Conservation (phyloP, 2,797 vertebrate genomes). For the Lacerta viridis region DNA sequence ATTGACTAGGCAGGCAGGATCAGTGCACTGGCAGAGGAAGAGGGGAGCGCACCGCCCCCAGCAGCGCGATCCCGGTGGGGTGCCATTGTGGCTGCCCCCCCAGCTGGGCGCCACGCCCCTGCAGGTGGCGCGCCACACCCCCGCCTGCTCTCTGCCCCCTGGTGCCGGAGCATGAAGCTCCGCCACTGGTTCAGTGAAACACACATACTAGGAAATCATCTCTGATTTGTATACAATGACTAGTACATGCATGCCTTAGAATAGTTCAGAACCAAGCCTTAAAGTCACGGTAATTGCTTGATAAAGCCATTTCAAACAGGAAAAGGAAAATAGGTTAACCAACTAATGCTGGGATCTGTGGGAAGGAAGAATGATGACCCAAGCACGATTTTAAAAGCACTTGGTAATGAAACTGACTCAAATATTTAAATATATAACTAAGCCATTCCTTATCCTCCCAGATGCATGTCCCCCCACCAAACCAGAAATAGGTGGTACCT, state of each 20-base stretch:
- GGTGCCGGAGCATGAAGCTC: no score
- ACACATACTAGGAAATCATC: neutral
- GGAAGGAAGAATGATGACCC: slow-evolving; percentile 59
- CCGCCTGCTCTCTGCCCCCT: no score
- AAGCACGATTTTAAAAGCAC: slow-evolving; percentile 73
- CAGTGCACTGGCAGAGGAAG: no score
- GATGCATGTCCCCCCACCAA: slow-evolving; percentile 67
- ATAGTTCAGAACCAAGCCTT: slow-evolving; percentile 29
- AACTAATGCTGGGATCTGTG: slow-evolving; percentile 47
- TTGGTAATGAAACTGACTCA: slow-evolving; percentile 78
- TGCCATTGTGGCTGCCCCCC: no score
- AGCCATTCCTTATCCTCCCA: slow-evolving; percentile 74
- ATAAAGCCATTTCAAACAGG: slow-evolving; percentile 77
- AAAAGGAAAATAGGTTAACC: slow-evolving; percentile 66
- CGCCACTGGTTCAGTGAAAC: neutral
- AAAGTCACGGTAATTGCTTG: slow-evolving; percentile 66
- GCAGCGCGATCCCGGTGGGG: no score
- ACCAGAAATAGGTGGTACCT: slow-evolving; percentile 78
- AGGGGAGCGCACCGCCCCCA: no score
- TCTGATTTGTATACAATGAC: neutral
- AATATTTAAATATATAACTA: slow-evolving; percentile 77
- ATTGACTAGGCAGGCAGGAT: neutral
- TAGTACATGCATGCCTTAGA: neutral
- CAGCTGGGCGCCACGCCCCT: no score
- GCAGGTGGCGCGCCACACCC: no score